Evolutionary conservation across 2,888 invertebrate genomes (phyloP).

Genomic region (Polydrusus pterygomalis): DNA sequence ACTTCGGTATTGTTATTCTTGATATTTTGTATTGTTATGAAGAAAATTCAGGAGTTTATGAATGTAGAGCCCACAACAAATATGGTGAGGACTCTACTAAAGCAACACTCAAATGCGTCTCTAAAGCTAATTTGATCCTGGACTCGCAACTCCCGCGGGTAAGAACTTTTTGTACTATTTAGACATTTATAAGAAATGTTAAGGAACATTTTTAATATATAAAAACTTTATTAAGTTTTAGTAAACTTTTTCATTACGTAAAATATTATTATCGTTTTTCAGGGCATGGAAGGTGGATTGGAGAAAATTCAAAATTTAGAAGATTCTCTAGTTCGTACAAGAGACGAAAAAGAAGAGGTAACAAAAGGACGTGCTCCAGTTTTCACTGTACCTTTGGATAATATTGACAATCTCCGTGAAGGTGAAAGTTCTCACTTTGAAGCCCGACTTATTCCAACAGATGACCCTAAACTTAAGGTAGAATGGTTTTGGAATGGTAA

Average conservation of each 20-base stretch:
- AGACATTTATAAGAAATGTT: neutral
- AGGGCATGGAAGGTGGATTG: slow-evolving; percentile 96
- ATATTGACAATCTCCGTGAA: slow-evolving; percentile 90
- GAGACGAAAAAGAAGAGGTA: slow-evolving; percentile 83
- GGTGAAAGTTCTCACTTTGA: slow-evolving; percentile 95
- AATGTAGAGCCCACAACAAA: slow-evolving; percentile 94
- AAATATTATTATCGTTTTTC: slow-evolving; percentile 36
- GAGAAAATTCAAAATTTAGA: slow-evolving; percentile 95
- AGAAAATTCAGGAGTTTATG: slow-evolving; percentile 95
- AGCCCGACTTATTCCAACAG: slow-evolving; percentile 90
- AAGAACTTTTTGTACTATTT: slow-evolving; percentile 66
- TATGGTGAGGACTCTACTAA: slow-evolving; percentile 91
- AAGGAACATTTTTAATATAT: too few species aligned
- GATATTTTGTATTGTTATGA: slow-evolving; percentile 97
- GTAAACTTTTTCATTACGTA: too few species aligned
- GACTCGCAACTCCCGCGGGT: slow-evolving; percentile 94
- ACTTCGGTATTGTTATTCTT: slow-evolving; percentile 96
- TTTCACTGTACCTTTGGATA: slow-evolving; percentile 91
- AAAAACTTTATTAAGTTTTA: too few species aligned
- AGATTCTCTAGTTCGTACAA: slow-evolving; percentile 87
- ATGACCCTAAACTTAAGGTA: slow-evolving; percentile 92
- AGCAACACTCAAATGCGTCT: slow-evolving; percentile 89
- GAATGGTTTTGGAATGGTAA: slow-evolving; percentile 98
- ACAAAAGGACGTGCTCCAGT: slow-evolving; percentile 90
- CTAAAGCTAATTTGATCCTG: slow-evolving; percentile 91